These are phyloP conservation scores for Caenorhabditis drosophilae DNA, from an alignment of 2,888 invertebrate genomes.

Conservation along the genomic window DNA sequence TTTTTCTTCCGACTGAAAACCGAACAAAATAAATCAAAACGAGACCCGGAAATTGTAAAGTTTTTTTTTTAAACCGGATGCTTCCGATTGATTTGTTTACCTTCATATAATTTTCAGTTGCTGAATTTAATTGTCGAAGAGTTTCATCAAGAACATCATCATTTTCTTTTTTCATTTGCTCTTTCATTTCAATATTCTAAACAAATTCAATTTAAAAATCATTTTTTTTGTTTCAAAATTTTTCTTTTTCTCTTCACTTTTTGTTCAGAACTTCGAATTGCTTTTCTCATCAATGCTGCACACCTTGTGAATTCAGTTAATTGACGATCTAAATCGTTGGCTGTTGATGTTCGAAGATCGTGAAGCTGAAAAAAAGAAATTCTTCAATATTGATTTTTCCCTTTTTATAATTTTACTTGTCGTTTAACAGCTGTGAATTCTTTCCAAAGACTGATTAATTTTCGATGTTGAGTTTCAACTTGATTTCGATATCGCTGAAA, in stretches of 20 bases:
- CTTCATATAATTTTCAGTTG: slow-evolving; percentile 39
- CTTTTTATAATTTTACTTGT: slow-evolving; percentile 24
- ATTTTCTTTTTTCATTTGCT: slow-evolving; percentile 41
- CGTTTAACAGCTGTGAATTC: slow-evolving; percentile 49
- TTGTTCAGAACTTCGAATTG: slow-evolving; percentile 44
- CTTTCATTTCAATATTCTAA: slow-evolving; percentile 31
- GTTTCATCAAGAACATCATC: slow-evolving; percentile 47
- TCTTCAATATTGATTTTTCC: neutral
- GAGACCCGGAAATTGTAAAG: neutral
- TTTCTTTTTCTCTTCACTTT: too few species aligned
- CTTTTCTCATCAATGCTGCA: slow-evolving; percentile 46
- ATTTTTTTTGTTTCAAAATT: slow-evolving; percentile 6
- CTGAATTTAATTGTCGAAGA: slow-evolving; percentile 25
- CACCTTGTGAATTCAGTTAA: slow-evolving; percentile 51
- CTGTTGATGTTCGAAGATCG: slow-evolving; percentile 42
- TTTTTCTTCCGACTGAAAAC: slow-evolving; percentile 32
- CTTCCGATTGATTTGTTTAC: slow-evolving; percentile 7
- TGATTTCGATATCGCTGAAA: slow-evolving; percentile 50
- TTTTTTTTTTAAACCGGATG: neutral
- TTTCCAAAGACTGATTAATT: slow-evolving; percentile 50
- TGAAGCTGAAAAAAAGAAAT: slow-evolving; percentile 28
- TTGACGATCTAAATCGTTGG: slow-evolving; percentile 50
- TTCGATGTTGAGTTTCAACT: slow-evolving; percentile 47
- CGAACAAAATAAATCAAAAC: neutral
- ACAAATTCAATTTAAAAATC: slow-evolving; percentile 11